Percentiles rank a stretch among this genome's conserved stretches.
Conservation (phyloP, 2,113 vertebrate genomes). For the Gasterosteus aculeatus region DNA sequence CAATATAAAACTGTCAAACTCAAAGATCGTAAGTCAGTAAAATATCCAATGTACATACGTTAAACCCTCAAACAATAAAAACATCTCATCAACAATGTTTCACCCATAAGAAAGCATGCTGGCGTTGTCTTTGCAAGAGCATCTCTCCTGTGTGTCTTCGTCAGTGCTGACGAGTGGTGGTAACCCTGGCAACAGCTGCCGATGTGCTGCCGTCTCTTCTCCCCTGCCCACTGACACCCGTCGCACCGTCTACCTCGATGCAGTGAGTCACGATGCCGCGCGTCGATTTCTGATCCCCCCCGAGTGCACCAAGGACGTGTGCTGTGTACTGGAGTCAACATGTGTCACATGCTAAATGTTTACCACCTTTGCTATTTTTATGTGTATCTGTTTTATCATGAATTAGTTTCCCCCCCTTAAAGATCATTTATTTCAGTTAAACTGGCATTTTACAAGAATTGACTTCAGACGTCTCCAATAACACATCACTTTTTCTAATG, state of each 20-base stretch:
- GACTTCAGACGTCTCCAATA: not conserved
- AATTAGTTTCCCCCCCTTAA: not conserved
- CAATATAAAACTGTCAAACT: not conserved
- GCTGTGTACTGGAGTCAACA: not conserved
- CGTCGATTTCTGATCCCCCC: conserved; percentile 38
- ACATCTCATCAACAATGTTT: conserved; percentile 4
- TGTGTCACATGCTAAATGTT: not conserved
- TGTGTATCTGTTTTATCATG: not conserved
- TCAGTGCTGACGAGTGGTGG: conserved; percentile 70
- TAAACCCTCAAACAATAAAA: not conserved
- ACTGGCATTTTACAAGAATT: not conserved
- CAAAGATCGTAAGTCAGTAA: not conserved
- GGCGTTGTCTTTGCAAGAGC: conserved; percentile 57
- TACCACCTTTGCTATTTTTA: not conserved
- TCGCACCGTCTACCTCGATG: conserved; percentile 19
- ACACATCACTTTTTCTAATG: conserved; percentile 12
- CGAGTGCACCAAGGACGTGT: conserved; percentile 7
- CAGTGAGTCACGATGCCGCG: conserved; percentile 60
- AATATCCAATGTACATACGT: not conserved
- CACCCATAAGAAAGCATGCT: conserved; percentile 44
- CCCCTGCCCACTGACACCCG: conserved; percentile 68
- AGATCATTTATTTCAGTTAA: not conserved
- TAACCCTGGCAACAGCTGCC: conserved; percentile 79
- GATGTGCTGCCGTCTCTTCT: conserved; percentile 66
- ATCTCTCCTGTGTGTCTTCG: conserved; percentile 33